Evolutionary conservation across 2,113 vertebrate species (phyloP), one percentile per base, ranked within the genome.

Genomic region (Mixornis gularis): DNA sequence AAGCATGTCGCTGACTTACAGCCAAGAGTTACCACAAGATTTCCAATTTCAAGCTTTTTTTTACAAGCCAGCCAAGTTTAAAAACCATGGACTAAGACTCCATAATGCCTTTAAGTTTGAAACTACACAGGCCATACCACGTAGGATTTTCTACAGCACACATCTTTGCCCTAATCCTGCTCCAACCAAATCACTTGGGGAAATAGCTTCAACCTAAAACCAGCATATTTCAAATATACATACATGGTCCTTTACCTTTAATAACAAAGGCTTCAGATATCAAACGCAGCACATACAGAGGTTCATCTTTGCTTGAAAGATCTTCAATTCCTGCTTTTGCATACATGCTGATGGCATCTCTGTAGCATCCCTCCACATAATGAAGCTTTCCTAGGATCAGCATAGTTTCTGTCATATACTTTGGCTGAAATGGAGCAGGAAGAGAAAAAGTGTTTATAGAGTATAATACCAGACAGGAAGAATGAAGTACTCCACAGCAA

Each of bases 341-440:
- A 27, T 99, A 99, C 99, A 99, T 99, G 89, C 99, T 99, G 97
- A 99, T 97, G 43, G 99, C 98, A 32, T 99, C 99, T 79, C 98
- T 96, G 96, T 98, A 99, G 9, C 98, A 98, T 56, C 99, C 99
- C 94, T 99, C 99, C 70, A 98, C 97, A 5, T 99, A 99, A 96
- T 99, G 98, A 93, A 99, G 98, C 94, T 99, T 99, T 82, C 98
- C 99, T 97, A 99, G 97, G 83, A 99, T 98, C 72, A 99, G 96
- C 96, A 99, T 98, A 78, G 98, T 98, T 97, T 99, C 99, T 29
- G 98, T 98, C 97, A 99, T 90, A 78, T 98, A 98, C 87, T 98
- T 98, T 1, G 98, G 98, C 99, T 99, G 94, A 65, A 96, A 95
- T 0, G 8, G 38, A 94, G 5, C 0, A 13, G 27, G 9, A 38